Conservation (phyloP, 2,797 vertebrate species). For the Cheirogaleus major region DNA sequence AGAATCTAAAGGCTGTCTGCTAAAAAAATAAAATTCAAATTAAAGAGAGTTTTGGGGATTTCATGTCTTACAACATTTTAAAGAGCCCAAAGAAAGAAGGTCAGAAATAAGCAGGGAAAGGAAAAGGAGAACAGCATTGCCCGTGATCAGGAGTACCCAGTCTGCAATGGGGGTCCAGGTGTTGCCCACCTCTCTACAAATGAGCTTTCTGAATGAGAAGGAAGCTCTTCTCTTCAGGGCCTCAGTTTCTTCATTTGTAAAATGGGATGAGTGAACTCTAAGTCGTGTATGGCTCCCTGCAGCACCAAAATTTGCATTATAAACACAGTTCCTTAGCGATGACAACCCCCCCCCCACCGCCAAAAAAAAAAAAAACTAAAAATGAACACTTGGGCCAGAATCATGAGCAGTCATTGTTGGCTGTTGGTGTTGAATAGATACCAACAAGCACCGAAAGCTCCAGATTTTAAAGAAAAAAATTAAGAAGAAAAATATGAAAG, state of each 20-base stretch:
- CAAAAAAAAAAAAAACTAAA: neutral
- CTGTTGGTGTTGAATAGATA: neutral
- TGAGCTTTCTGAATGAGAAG: neutral
- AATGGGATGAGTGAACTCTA: neutral
- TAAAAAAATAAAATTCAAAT: constrained; percentile 28
- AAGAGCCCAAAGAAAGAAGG: neutral
- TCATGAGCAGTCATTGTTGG: neutral
- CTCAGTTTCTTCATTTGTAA: neutral
- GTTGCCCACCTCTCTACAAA: neutral
- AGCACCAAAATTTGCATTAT: constrained; percentile 20
- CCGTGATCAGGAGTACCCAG: neutral
- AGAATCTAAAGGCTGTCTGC: neutral
- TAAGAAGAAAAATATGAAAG: neutral
- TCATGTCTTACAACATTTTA: neutral
- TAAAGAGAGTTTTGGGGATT: neutral
- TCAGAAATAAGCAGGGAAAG: neutral
- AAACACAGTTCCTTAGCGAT: neutral
- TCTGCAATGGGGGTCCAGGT: neutral
- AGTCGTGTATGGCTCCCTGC: neutral
- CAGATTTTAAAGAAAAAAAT: constrained; percentile 17
- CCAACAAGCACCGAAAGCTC: neutral
- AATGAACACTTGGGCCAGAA: neutral
- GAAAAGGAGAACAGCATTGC: neutral
- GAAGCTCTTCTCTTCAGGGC: neutral
- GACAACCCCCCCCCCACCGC: neutral